Percentiles rank a stretch among this genome's conserved stretches.
These are phyloP conservation scores for Cairina moschata DNA, from an alignment of 2,113 vertebrate species.

Conservation along the genomic window DNA sequence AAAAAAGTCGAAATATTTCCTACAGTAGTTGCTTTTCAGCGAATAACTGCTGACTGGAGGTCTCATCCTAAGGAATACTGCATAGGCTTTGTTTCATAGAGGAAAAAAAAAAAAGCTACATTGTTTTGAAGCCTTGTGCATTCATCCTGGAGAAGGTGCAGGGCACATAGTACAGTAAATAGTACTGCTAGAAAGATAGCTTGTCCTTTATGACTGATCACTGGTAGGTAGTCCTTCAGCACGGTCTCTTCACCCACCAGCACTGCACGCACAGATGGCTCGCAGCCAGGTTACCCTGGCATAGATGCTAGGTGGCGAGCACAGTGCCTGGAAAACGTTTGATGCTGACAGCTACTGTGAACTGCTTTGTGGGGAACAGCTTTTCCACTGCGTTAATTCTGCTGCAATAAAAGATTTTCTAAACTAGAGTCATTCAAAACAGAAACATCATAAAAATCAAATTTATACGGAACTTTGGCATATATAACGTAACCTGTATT, in stretches of 20 bases:
- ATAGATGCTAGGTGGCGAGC: neutral
- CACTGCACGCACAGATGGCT: neutral
- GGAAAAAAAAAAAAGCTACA: neutral
- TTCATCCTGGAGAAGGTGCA: neutral
- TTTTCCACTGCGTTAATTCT: neutral
- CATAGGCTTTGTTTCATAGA: neutral
- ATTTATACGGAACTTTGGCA: neutral
- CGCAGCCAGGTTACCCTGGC: neutral
- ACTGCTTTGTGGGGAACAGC: neutral
- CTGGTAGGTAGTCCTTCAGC: neutral
- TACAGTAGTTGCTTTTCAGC: neutral
- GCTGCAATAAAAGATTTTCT: neutral
- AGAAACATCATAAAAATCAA: neutral
- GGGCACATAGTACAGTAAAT: neutral
- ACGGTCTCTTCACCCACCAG: neutral
- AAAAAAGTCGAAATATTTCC: neutral
- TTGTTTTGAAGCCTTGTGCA: neutral
- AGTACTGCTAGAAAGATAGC: neutral
- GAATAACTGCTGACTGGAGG: neutral
- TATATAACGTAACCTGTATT: neutral
- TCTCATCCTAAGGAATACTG: neutral
- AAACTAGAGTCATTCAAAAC: neutral
- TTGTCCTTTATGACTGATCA: neutral
- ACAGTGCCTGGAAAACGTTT: neutral
- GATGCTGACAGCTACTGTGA: constrained; percentile 19